Evolutionary conservation across 2,797 vertebrate species (phyloP), one percentile per base, ranked within the genome.

Genomic region (Pygocentrus nattereri): DNA sequence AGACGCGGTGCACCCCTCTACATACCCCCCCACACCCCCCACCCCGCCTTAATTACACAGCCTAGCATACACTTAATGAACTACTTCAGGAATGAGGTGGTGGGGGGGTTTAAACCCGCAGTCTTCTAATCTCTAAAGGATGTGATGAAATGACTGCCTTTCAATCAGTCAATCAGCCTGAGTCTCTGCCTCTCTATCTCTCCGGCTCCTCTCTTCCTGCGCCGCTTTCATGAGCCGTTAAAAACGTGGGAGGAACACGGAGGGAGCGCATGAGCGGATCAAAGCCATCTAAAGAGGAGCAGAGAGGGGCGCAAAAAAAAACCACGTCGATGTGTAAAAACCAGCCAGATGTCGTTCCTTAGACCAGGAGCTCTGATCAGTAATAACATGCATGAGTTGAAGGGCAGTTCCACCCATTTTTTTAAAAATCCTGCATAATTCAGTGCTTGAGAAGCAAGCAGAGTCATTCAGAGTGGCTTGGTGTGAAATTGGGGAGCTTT

Each of bases 61-160:
- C 74, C 74, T 71, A 65, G 65, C 79, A 52, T 74, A 71, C 70
- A 80, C 56, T 72, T 87, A 79, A 82, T 80, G 56, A 84, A 73
- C 52, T 64, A 49, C 81, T 81, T 81, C 27, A 81, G 70, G 83
- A 76, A 25, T 82, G 73, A 59, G 72, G 58, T 54, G 21, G 27
- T 52, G 62, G 41, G 54, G 65, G 62, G 49, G 8, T 34, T 27
- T 50, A 30, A 8, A 18, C 21, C 23, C 30, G 6, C 74, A 61
- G 78, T 82, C 81, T 73, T 80, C 70, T 84, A 54, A 84, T 83
- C 83, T 84, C 34, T 59, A 75, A 78, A 81, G 68, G 69, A 38
- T 49, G 21, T 59, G 73, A 72, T 85, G 80, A 86, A 82, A 74
- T 73, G 75, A 23, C 67, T 41, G 27, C 61, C 69, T 82, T 86